Evolutionary conservation across 2,797 vertebrate species (phyloP).

Genomic region (Lepilemur ruficaudatus): DNA sequence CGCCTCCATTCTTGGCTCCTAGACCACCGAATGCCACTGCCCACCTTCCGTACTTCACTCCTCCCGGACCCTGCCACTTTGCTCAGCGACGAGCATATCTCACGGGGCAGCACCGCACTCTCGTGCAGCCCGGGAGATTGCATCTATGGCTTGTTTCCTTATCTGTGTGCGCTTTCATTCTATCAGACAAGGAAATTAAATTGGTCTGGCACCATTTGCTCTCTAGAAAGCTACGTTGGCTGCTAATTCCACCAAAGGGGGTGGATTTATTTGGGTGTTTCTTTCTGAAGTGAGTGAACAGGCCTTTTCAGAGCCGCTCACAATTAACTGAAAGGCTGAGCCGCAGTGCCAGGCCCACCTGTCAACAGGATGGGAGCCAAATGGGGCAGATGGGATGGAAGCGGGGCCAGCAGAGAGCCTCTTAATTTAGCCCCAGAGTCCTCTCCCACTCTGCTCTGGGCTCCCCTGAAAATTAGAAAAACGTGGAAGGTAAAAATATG

Average conservation of each 20-base stretch:
- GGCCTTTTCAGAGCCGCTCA: neutral
- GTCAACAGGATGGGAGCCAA: constrained; percentile 15
- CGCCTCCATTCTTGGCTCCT: neutral
- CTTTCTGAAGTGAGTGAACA: constrained; percentile 12
- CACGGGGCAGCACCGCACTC: neutral
- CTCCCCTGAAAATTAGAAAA: neutral
- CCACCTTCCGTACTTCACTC: neutral
- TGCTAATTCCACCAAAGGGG: constrained; percentile 34
- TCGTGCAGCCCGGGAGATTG: neutral
- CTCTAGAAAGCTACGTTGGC: constrained; percentile 63
- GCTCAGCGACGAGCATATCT: neutral
- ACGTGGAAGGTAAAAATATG: neutral
- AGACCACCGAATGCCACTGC: neutral
- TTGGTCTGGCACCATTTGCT: constrained; percentile 41
- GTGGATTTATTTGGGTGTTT: constrained; percentile 48
- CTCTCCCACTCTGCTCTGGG: neutral
- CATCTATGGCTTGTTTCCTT: constrained; percentile 23
- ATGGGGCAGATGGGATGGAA: constrained; percentile 32
- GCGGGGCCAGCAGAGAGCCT: neutral
- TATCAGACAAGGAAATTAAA: constrained; percentile 54
- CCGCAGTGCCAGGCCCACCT: neutral
- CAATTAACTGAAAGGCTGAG: neutral
- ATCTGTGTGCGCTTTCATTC: constrained; percentile 12
- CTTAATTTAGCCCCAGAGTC: constrained; percentile 30
- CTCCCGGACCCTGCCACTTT: neutral